Evolutionary conservation across 2,888 invertebrate genomes (phyloP).

Genomic region (Caenorhabditis panamensis): DNA sequence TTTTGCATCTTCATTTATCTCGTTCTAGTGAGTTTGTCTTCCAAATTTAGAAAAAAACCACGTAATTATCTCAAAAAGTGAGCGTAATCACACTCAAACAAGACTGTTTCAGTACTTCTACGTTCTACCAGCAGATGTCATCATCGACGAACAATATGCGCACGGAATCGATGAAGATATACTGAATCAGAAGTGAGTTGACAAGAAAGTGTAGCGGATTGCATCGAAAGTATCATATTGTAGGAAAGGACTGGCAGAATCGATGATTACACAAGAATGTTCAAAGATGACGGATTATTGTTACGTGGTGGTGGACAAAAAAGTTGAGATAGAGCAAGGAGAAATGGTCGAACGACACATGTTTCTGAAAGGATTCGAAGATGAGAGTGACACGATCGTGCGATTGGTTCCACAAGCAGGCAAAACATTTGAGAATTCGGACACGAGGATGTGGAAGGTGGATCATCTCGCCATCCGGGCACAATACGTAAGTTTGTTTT

Average conservation of each 20-base stretch:
- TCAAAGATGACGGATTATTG: conserved; percentile 49
- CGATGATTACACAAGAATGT: conserved; percentile 46
- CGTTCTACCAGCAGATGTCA: conserved; percentile 35
- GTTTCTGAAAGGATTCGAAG: conserved; percentile 68
- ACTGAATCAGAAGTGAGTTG: conserved; percentile 37
- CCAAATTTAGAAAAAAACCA: too few species aligned
- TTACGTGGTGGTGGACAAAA: conserved; percentile 51
- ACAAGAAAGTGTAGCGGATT: neutral
- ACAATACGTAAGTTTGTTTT: conserved; percentile 66
- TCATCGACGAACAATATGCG: conserved; percentile 58
- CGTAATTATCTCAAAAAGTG: neutral
- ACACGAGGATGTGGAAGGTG: conserved; percentile 67
- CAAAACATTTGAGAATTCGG: conserved; percentile 62
- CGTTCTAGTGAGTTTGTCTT: conserved; percentile 22
- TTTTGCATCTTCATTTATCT: conserved; percentile 43
- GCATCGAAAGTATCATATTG: neutral
- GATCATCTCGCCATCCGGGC: conserved; percentile 57
- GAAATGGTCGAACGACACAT: conserved; percentile 67
- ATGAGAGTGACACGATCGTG: conserved; percentile 71
- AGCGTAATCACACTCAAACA: neutral
- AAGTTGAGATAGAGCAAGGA: conserved; percentile 37
- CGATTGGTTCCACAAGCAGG: conserved; percentile 64
- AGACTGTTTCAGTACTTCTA: conserved; percentile 49
- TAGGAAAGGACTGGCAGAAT: conserved; percentile 46
- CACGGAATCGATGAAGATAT: conserved; percentile 42